Base-by-base conservation (phyloP, 2,797 vertebrate species). In the Mallotus villosus region DNA sequence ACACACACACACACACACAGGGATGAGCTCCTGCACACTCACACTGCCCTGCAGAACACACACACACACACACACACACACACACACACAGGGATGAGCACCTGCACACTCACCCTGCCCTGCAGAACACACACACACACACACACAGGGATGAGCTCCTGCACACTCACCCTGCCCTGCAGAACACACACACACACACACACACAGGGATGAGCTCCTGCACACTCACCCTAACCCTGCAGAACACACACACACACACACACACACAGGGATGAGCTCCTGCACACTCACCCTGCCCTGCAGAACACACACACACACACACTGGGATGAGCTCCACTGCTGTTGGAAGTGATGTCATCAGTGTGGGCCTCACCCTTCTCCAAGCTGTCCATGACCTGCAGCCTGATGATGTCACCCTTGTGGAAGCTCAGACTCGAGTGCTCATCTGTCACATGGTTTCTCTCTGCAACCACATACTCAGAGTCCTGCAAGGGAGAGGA, bases 331-430 rank as follows among this genome's bases (percentile, higher is more conserved):
- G 12, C 24, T 8, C 21, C 11, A 1, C 14, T 46, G 9, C 41
- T 46, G 41, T 46, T 46, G 1, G 11, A 14, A 16, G 25, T 22
- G 32, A 61, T 65, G 73, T 57, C 24, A 6, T 49, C 21, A 6
- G 24, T 68, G 57, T 22, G 41, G 1, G n/a, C 29, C 92, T 92
- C 78, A 97, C 98, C 97, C 87, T 88, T 89, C 73, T 94, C 84
- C 0, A 95, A 89, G 0, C 91, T 91, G 5, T 98, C 95, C 90
- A 95, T 89, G 0, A 93, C 90, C 85, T 97, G 95, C 77, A 99
- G 86, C 76, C 94, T 93, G 87, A 99, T 96, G 84, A 99, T 92
- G 86, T 99, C 97, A 2, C 97, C 97, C 88, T 99, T 99, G 88
- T 99, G 96, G 87, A 99, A 98, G 79, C 90, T 93, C 78, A 99